Base-by-base conservation (phyloP, 2,113 vertebrate genomes). In the Tauraco erythrolophus region DNA sequence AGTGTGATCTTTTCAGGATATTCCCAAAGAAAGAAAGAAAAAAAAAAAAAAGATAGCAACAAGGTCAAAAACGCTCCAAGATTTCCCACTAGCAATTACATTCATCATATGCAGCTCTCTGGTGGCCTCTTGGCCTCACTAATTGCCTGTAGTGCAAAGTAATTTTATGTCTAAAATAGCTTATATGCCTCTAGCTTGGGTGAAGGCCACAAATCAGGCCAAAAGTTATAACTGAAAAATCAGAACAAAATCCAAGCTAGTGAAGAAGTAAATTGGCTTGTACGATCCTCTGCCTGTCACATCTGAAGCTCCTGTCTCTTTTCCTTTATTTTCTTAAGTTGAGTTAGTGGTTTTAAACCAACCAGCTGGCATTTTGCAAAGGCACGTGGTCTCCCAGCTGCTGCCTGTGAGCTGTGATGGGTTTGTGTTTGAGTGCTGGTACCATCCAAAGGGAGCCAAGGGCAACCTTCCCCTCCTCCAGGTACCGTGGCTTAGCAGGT, bases 61-160 rank as follows among this genome's bases (percentile, higher is more conserved):
- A 90, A 84, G 74, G 90, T 90, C 84, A 85, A 64, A 96, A 90
- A 51, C 19, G 18, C 57, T 85, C 57, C 69, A 92, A 84, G 78
- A 90, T 94, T 95, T 90, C 78, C 84, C 74, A 48, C 23, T 56
- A 88, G 78, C 81, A 88, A 76, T 92, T 95, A 71, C 56, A 71
- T 93, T 94, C 31, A 92, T 97, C 84, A 82, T 41, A 8, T 56
- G 25, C 39, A 39, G 31, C 48, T 94, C 90, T 93, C 65, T 54
- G n/a, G 84, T 87, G 90, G 51, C 60, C 80, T 92, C 65, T 81
- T 89, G 88, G 61, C 69, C 53, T 95, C 82, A n/a, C 53, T 94
- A 95, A 94, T 92, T 96, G 82, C 74, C 82, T 90, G 14, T 60
- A 92, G 53, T 76, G 82, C 65, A 77, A 90, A 88, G 45, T 68